phyloP scores from a whole-genome alignment of 2,797 vertebrate genomes.

The Rhabdophis nuchalis region DNA sequence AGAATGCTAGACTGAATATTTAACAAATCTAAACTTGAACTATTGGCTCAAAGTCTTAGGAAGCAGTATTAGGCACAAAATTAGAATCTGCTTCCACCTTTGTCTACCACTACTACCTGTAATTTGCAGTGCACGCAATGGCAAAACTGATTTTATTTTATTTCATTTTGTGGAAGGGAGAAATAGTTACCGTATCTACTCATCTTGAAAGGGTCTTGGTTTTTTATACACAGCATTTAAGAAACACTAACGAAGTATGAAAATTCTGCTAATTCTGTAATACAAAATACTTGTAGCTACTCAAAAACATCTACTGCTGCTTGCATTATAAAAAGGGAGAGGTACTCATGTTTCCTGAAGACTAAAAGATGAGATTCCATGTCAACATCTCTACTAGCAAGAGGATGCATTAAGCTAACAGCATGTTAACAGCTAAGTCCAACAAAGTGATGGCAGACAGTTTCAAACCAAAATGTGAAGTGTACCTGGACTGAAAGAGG shows the following conservation, averaged over 20 bases:
- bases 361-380: not conserved
- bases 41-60: not conserved
- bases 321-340: not conserved
- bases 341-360: not conserved
- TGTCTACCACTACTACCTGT: not conserved
- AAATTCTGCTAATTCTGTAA: not conserved
- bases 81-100: not conserved
- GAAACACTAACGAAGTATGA: not conserved
- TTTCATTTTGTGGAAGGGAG: no score
- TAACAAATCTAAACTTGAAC: not conserved
- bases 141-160: not conserved
- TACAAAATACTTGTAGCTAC: not conserved
- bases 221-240: not conserved
- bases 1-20: not conserved
- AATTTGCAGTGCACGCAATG: not conserved
- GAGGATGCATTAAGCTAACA: not conserved
- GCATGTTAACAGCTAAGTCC: not conserved
- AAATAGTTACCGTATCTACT: not conserved
- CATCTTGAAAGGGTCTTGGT: not conserved
- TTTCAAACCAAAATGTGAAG: not conserved
- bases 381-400: not conserved
- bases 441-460: not conserved
- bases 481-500: not conserved
- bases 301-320: not conserved
- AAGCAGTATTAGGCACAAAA: not conserved